phyloP scores from a whole-genome alignment of 2,113 vertebrate genomes.

The Caranx melampygus region DNA sequence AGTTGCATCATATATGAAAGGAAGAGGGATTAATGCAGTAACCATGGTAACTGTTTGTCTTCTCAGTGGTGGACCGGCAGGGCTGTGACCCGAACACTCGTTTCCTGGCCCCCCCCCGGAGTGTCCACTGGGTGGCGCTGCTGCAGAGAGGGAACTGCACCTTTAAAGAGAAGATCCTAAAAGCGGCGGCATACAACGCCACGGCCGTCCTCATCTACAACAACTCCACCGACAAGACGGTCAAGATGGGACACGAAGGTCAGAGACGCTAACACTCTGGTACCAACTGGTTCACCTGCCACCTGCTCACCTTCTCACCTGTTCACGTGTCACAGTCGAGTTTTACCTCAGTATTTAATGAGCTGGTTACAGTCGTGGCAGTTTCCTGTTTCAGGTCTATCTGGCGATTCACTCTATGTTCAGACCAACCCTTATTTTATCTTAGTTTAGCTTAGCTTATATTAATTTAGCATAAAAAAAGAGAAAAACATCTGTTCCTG shows the following conservation, averaged over 20 bases:
- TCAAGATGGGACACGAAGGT: slow-evolving; percentile 99
- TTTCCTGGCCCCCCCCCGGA: slow-evolving; percentile 91
- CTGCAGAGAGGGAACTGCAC: slow-evolving; percentile 97
- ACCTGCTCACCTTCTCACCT: too few relatives aligned
- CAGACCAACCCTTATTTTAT: too few relatives aligned
- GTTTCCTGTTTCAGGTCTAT: too few relatives aligned
- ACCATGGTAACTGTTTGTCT: slow-evolving; percentile 32
- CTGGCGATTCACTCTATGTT: too few relatives aligned
- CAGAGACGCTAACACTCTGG: slow-evolving; percentile 45
- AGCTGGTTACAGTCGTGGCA: too few relatives aligned
- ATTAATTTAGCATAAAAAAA: background rate
- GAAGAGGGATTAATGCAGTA: background rate
- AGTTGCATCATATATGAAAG: background rate
- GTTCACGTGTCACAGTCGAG: too few relatives aligned
- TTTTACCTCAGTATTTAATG: too few relatives aligned
- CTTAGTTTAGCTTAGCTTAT: background rate
- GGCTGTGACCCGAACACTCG: slow-evolving; percentile 94
- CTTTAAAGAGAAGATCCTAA: slow-evolving; percentile 96
- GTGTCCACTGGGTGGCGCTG: slow-evolving; percentile 95
- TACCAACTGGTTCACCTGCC: too few relatives aligned
- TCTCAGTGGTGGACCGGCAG: slow-evolving; percentile 91
- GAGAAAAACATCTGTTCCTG: background rate
- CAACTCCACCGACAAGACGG: slow-evolving; percentile 91
- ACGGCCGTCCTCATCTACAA: slow-evolving; percentile 98
- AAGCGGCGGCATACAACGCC: slow-evolving; percentile 92